Evolutionary conservation across 2,888 invertebrate genomes (phyloP).

Genomic region (Troilus luridus): DNA sequence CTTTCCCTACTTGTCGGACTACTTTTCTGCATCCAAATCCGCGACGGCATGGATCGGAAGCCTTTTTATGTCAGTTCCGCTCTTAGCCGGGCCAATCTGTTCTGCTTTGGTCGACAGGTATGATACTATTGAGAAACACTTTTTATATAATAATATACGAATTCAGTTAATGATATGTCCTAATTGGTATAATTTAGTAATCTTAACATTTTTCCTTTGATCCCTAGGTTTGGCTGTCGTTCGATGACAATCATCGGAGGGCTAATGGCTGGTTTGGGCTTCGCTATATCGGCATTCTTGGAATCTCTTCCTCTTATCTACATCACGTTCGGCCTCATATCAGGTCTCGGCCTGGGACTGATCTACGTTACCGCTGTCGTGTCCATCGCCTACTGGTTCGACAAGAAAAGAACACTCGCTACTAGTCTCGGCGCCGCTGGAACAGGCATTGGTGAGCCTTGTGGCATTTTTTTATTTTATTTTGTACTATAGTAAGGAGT

Average conservation of each 20-base stretch:
- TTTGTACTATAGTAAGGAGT: not conserved
- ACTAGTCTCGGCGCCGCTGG: constrained; percentile 91
- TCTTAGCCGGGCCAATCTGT: constrained; percentile 87
- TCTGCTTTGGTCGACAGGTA: constrained; percentile 86
- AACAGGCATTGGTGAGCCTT: constrained; percentile 73
- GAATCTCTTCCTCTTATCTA: constrained; percentile 84
- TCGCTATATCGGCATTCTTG: constrained; percentile 78
- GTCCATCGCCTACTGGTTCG: constrained; percentile 93
- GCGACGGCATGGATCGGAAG: constrained; percentile 93
- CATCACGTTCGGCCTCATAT: constrained; percentile 87
- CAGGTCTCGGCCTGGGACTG: constrained; percentile 86
- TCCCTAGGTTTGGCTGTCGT: constrained; percentile 66
- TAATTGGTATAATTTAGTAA: not conserved
- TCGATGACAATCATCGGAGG: constrained; percentile 84
- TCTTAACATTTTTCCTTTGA: not conserved
- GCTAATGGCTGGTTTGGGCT: constrained; percentile 81
- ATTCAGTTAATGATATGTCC: not conserved
- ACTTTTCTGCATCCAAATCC: constrained; percentile 85
- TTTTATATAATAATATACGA: not conserved
- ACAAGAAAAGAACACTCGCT: constrained; percentile 87
- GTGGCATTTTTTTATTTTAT: not conserved
- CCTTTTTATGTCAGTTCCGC: constrained; percentile 89
- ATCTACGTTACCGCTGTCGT: constrained; percentile 93
- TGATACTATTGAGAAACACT: not conserved
- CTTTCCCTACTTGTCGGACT: constrained; percentile 84